phyloP scores from a whole-genome alignment of 1,140 invertebrate genomes.

The Rhysida immarginata region DNA sequence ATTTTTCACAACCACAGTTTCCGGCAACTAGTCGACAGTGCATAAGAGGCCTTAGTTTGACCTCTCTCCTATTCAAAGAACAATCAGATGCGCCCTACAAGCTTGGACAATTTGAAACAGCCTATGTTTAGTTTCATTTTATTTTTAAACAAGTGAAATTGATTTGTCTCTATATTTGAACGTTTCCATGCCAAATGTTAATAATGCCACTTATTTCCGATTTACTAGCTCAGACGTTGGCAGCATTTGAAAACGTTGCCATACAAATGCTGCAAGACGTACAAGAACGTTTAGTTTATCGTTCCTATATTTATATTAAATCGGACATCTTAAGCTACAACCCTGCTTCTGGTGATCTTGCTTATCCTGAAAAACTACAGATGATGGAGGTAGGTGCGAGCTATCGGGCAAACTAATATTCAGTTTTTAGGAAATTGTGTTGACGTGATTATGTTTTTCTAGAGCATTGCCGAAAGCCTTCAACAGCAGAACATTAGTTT shows the following conservation, averaged over 20 bases:
- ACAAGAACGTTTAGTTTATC: slow-evolving; percentile 88
- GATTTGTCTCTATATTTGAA: slow-evolving; percentile 16
- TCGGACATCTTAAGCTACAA: slow-evolving; percentile 76
- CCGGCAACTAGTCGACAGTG: no score
- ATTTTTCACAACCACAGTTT: no score
- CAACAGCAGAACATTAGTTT: slow-evolving; percentile 36
- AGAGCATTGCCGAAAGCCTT: slow-evolving; percentile 54
- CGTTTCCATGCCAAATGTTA: slow-evolving; percentile 21
- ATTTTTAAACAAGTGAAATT: no score
- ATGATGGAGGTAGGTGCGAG: slow-evolving; percentile 85
- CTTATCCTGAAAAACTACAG: slow-evolving; percentile 90
- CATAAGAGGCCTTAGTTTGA: no score
- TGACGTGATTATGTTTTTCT: slow-evolving; percentile 16
- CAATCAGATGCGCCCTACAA: no score
- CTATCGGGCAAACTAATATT: no score
- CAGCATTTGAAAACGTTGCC: slow-evolving; percentile 67
- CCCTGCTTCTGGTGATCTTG: slow-evolving; percentile 84
- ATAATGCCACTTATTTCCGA: neutral
- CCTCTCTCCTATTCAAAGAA: no score
- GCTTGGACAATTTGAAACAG: no score
- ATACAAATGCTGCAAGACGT: slow-evolving; percentile 85
- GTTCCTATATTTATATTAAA: slow-evolving; percentile 84
- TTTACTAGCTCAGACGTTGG: slow-evolving; percentile 34
- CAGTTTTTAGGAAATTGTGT: no score
- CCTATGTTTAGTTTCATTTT: no score